Evolutionary conservation across 2,888 invertebrate species (phyloP).

Genomic region (Carterocephalus palaemon): DNA sequence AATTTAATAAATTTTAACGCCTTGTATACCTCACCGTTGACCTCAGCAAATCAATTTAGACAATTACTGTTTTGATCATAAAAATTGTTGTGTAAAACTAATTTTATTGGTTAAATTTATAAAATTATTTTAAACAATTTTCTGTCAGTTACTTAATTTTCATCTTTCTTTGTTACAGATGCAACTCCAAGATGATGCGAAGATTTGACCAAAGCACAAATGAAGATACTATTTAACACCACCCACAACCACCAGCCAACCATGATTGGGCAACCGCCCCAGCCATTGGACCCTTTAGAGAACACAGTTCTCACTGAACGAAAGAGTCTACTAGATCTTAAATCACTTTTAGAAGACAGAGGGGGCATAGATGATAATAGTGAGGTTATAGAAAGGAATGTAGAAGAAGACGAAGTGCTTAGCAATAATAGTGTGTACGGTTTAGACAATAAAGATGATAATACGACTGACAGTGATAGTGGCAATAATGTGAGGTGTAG

Average conservation of each 20-base stretch:
- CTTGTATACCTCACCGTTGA: too few relatives aligned
- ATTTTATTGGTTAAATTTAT: too few relatives aligned
- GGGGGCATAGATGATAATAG: conserved; percentile 45
- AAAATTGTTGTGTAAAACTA: too few relatives aligned
- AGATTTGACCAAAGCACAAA: conserved; percentile 57
- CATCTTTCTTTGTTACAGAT: conserved; percentile 67
- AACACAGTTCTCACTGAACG: conserved; percentile 56
- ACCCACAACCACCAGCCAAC: conserved; percentile 38
- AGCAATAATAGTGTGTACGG: conserved; percentile 54
- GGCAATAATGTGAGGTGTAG: conserved; percentile 47
- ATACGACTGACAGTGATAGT: conserved; percentile 37
- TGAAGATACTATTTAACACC: conserved; percentile 33
- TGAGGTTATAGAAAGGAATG: conserved; percentile 29
- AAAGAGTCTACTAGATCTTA: conserved; percentile 63
- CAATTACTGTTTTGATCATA: too few relatives aligned
- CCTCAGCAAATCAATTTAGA: too few relatives aligned
- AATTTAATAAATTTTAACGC: too few relatives aligned
- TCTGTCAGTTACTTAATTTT: too few relatives aligned
- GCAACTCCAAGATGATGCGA: conserved; percentile 61
- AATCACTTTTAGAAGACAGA: conserved; percentile 71
- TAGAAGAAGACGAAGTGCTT: conserved; percentile 40
- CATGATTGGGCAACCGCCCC: conserved; percentile 48
- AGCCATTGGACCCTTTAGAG: conserved; percentile 47
- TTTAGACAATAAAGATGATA: conserved; percentile 50
- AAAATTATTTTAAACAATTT: too few relatives aligned